Percentiles rank a stretch among this genome's conserved stretches.
phyloP scores from a whole-genome alignment of 92 coral and sea anemone species.

The Bergia puertoricense region DNA sequence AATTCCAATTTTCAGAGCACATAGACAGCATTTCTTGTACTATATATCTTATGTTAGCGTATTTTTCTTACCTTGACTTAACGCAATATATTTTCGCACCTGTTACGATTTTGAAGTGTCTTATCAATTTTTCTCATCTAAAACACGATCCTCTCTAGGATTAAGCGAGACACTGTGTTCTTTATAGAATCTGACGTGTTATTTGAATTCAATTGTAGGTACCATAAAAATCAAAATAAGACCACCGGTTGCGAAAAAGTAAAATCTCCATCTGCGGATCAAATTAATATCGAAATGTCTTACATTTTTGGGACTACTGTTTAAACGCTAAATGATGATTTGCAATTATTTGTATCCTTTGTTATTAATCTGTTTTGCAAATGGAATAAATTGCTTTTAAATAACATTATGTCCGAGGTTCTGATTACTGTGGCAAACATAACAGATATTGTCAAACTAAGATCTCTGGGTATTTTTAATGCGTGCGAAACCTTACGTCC shows the following conservation, averaged over 20 bases:
- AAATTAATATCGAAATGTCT: too few species aligned
- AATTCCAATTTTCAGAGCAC: neutral
- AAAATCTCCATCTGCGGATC: neutral
- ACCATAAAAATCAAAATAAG: slow-evolving; percentile 16
- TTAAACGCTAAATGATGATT: too few species aligned
- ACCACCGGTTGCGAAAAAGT: neutral
- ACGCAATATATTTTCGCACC: neutral
- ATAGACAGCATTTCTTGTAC: neutral
- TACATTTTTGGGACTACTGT: neutral
- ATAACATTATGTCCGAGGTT: too few species aligned
- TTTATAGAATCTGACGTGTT: neutral
- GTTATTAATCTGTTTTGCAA: neutral
- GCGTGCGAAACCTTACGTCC: too few species aligned
- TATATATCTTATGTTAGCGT: neutral
- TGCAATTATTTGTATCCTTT: neutral
- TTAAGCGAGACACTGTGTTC: neutral
- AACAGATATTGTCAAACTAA: too few species aligned
- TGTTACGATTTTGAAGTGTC: neutral
- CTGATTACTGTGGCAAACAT: too few species aligned
- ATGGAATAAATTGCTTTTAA: too few species aligned
- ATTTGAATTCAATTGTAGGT: slow-evolving; percentile 14
- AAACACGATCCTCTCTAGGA: neutral
- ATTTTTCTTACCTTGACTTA: neutral
- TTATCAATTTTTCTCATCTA: neutral
- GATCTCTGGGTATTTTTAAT: too few species aligned